phyloP scores from a whole-genome alignment of 2,888 invertebrate species.

The Noctua fimbriata region DNA sequence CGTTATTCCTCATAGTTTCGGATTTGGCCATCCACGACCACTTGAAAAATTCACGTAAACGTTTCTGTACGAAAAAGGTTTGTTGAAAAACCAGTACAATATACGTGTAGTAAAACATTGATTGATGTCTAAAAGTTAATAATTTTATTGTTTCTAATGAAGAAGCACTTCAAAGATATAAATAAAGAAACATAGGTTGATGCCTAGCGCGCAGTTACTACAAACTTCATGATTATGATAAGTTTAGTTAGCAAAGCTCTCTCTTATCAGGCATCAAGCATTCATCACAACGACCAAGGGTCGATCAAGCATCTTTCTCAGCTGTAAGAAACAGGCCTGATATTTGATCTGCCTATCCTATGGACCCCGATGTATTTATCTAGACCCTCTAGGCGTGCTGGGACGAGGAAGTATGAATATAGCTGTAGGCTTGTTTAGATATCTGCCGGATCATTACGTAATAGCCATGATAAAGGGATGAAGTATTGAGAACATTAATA shows the following conservation, averaged over 20 bases:
- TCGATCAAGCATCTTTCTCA: conserved; percentile 14
- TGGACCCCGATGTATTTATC: conserved; percentile 49
- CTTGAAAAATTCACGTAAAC: no score
- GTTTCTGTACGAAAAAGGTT: not conserved
- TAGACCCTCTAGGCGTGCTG: conserved; percentile 33
- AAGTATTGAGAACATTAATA: conserved; percentile 52
- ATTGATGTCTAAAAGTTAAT: not conserved
- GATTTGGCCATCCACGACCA: no score
- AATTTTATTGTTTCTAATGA: not conserved
- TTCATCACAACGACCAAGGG: conserved; percentile 43
- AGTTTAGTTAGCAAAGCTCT: not conserved
- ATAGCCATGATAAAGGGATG: conserved; percentile 45
- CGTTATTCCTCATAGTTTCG: no score
- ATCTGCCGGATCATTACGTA: conserved; percentile 47
- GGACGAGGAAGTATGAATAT: conserved; percentile 50
- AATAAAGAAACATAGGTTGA: not conserved
- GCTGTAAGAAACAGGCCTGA: conserved; percentile 29
- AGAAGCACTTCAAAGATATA: not conserved
- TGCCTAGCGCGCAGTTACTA: not conserved
- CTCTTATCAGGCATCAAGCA: conserved; percentile 35
- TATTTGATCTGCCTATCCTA: conserved; percentile 51
- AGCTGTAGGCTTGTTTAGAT: conserved; percentile 47
- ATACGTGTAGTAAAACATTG: not conserved
- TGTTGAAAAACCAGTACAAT: not conserved
- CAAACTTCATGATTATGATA: not conserved